Base-by-base conservation (phyloP, 2,113 vertebrate genomes). In the Siniperca knerii region DNA sequence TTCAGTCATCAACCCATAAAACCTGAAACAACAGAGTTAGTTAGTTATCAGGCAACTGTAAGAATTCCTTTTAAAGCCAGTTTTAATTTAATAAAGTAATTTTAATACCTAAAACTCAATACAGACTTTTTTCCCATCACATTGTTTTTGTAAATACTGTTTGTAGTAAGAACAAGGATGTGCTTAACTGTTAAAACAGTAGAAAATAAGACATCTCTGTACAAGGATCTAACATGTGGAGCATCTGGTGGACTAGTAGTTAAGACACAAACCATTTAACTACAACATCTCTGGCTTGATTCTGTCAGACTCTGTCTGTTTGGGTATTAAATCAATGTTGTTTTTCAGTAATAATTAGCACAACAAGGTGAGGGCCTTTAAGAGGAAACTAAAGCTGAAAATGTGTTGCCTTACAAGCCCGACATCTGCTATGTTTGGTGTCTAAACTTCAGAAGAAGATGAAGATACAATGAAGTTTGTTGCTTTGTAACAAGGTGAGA, bases 1-100 rank as follows among this genome's bases (percentile, higher is more conserved):
- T 92, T 99, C 98, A 0, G 97, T 97, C 98, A 99, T 99, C 92
- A 99, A 93, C 72, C 95, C 93, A 75, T 99, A 99, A 95, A 99
- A 97, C 74, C 98, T 96, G 29, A 46, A 61, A 67, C 12, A 48
- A 52, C 40, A 80, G 10, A 80, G 57, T 18, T 5, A 72, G 13
- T 78, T 42, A 8, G 50, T 76, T 29, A 55, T 21, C 4, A 12
- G 21, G 15, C 20, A 69, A 52, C 12, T 13, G 40, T 1, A 25
- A 67, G 40, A 46, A 46, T 8, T 13, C 5, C 20, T 71, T 54
- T 54, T 20, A 52, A 52, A 11, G 33, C 16, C 9, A 25, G 13
- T 2, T 13, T 66, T 46, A 23, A 64, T 40, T 42, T 42, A 11
- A 66, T 42, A 42, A 18, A 18, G 6, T 1, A 1, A 35, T 61